Conservation (phyloP, 2,797 vertebrate genomes). For the Eidolon dupreanum region DNA sequence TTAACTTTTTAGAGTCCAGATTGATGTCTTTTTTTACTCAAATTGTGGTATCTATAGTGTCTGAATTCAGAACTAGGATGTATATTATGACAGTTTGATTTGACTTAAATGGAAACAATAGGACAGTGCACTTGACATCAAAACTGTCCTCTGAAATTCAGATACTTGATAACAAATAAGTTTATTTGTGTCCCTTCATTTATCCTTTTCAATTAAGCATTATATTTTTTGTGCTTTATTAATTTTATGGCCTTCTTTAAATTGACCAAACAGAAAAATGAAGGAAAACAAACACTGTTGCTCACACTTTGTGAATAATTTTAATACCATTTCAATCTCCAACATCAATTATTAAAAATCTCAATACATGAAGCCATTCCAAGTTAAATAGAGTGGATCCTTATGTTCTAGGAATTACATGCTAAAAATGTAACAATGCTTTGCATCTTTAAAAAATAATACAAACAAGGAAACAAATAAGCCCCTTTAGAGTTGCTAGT, state of each 20-base stretch:
- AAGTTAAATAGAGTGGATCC: not conserved
- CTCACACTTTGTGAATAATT: slow-evolving; percentile 27
- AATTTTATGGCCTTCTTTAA: slow-evolving; percentile 75
- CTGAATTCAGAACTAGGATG: not conserved
- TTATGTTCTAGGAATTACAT: not conserved
- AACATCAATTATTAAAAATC: not conserved
- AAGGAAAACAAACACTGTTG: slow-evolving; percentile 62
- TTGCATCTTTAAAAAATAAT: not conserved
- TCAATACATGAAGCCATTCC: not conserved
- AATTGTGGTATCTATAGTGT: not conserved
- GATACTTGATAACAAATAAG: not conserved
- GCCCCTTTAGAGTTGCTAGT: not conserved
- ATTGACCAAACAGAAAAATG: slow-evolving; percentile 74
- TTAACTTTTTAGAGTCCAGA: not conserved
- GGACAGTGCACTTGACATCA: not conserved
- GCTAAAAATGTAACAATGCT: not conserved
- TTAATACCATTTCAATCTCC: not conserved
- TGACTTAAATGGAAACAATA: not conserved
- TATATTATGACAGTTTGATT: not conserved
- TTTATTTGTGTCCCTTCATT: not conserved
- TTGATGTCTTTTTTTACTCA: not conserved
- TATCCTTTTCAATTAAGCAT: not conserved
- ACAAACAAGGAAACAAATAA: not conserved
- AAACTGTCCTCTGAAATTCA: not conserved
- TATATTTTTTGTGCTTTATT: slow-evolving; percentile 51